Evolutionary conservation across 1,140 invertebrate genomes (phyloP).

Genomic region (Holotrichia oblita): DNA sequence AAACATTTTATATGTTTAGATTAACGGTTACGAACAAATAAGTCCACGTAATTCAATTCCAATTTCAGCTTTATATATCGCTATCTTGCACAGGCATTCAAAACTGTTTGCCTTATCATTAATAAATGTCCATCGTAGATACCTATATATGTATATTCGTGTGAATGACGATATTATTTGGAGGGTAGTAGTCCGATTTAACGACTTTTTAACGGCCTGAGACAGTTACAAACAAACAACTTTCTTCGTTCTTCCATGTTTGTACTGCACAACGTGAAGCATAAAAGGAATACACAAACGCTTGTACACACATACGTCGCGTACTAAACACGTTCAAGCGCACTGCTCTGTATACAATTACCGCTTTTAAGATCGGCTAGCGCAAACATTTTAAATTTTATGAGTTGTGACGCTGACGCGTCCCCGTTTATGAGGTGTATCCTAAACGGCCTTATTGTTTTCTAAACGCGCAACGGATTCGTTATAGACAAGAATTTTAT

Average conservation of each 20-base stretch:
- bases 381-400: constrained; percentile 32
- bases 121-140: too few species aligned
- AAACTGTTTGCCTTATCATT: too few species aligned
- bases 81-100: too few species aligned
- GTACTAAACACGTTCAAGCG: constrained; percentile 3
- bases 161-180: neutral
- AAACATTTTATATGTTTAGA: too few species aligned
- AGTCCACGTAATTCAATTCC: too few species aligned
- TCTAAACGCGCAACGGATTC: constrained; percentile 31
- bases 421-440: constrained; percentile 30
- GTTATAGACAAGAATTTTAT: neutral
- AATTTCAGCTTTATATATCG: too few species aligned
- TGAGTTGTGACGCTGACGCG: constrained; percentile 20
- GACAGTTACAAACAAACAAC: constrained; percentile 20
- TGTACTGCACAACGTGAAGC: neutral
- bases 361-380: constrained; percentile 21
- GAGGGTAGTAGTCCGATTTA: constrained; percentile 18
- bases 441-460: constrained; percentile 30
- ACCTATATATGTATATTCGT: neutral
- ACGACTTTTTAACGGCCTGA: neutral
- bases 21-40: too few species aligned
- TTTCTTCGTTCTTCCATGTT: constrained; percentile 31
- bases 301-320: neutral
- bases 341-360: constrained; percentile 25
- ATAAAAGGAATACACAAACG: constrained; percentile 8